Percentiles rank a stretch among this genome's conserved stretches.
Evolutionary conservation across 2,888 invertebrate genomes (phyloP).

Genomic region (Anticlea derivata): DNA sequence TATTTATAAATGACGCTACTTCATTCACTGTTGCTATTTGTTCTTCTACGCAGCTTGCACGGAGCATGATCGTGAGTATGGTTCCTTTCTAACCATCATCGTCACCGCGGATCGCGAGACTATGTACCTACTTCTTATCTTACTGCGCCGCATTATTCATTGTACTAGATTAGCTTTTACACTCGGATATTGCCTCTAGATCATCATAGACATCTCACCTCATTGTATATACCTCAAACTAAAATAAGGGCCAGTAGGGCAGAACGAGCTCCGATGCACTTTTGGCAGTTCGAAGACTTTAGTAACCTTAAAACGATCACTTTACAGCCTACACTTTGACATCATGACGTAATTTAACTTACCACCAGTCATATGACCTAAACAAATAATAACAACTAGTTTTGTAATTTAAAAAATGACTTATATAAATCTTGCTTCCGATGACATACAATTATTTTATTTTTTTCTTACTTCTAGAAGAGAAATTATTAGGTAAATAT

Average conservation of each 20-base stretch:
- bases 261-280: not conserved
- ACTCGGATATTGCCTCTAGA: conserved; percentile 32
- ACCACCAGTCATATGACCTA: too few species aligned
- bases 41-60: conserved; percentile 91
- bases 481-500: too few species aligned
- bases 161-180: conserved; percentile 7
- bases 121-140: conserved; percentile 37
- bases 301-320: too few species aligned
- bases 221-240: not conserved
- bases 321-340: too few species aligned
- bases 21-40: conserved; percentile 87
- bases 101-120: conserved; percentile 42
- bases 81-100: conserved; percentile 54
- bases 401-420: too few species aligned
- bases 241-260: not conserved
- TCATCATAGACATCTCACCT: not conserved
- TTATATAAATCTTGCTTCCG: too few species aligned
- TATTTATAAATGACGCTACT: conserved; percentile 62
- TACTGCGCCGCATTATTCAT: conserved; percentile 35
- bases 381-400: too few species aligned
- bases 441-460: too few species aligned
- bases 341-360: too few species aligned
- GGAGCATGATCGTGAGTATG: conserved; percentile 96
- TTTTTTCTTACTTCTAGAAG: too few species aligned
- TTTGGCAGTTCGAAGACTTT: too few species aligned